Base-by-base conservation (phyloP, 2,113 vertebrate species). In the Dromiciops gliroides region DNA sequence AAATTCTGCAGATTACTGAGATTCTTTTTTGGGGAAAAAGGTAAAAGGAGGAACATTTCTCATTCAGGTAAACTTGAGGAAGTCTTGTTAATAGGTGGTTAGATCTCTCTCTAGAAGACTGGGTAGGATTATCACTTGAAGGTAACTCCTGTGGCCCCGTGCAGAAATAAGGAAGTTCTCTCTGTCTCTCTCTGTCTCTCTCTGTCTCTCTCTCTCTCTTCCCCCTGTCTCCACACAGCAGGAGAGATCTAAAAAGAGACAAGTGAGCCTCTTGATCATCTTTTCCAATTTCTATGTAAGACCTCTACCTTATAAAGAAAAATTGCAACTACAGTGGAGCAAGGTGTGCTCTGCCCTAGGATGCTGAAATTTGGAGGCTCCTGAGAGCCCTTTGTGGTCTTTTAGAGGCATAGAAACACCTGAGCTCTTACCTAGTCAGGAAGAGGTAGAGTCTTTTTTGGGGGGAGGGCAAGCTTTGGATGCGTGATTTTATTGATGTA, bases 131-230 rank as follows among this genome's bases (percentile, higher is more conserved):
- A 60, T 26, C 47, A 51, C 47, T 37, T 26, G 51, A 94, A 91
- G 96, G 28, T 28, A 51, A 89, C 89, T 75, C 92, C 88, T 93
- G 89, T 23, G 89, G 93, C 56, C 52, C 19, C 89, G n/a, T 95
- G 91, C 48, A 90, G 92, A 95, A 94, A 44, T 8, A 12, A 83
- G 31, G n/a, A 83, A 28, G 8, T 56, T n/a, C n/a, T n/a, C n/a
- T 51, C 51, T 51, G 51, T 51, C 51, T 51, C 14, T 51, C 19
- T 56, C 0, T 56, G 26, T 56, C 26, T 56, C 53, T 56, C 2
- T 56, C 53, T 56, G 24, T 26, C 7, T 56, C 25, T 28, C 53
- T 56, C 8, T 9, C 26, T 56, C 53, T 28, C 6, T 56, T 8
- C 25, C 10, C 53, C 8, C 26, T 28, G 25, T 53, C 23, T 53